Percentiles rank a stretch among this genome's conserved stretches.
These are phyloP conservation scores for Aradophagus sp. DNA, from an alignment of 1,140 invertebrate genomes.

Conservation along the genomic window DNA sequence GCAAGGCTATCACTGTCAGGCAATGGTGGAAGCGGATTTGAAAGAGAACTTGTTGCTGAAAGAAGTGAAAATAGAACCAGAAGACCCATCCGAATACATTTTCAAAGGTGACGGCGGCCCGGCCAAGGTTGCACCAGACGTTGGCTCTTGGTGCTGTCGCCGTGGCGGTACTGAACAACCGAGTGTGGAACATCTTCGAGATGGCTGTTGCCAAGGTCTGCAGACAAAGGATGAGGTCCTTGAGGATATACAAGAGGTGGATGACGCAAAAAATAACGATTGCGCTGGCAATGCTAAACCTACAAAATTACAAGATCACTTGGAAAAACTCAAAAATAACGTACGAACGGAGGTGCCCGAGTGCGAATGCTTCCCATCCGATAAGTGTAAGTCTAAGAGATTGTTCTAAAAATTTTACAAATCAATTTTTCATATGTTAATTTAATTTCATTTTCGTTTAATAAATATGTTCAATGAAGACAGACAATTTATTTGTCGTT, in stretches of 20 bases:
- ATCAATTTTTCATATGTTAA: too few relatives aligned
- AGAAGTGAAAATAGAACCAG: conserved; percentile 64
- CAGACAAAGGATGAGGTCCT: conserved; percentile 82
- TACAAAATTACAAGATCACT: conserved; percentile 77
- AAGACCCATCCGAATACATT: conserved; percentile 63
- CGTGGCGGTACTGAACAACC: conserved; percentile 81
- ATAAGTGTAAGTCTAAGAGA: conserved; percentile 77
- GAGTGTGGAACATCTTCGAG: conserved; percentile 80
- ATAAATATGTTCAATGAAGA: too few relatives aligned
- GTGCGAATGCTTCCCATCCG: conserved; percentile 87
- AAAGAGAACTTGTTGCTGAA: conserved; percentile 29
- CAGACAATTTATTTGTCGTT: conserved; percentile 17
- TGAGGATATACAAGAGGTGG: conserved; percentile 68
- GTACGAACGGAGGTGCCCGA: conserved; percentile 86
- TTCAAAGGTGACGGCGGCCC: conserved; percentile 82
- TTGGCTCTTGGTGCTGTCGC: conserved; percentile 82
- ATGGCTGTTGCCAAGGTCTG: conserved; percentile 82
- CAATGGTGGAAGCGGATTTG: conserved; percentile 38
- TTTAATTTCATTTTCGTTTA: too few relatives aligned
- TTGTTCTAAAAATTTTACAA: too few relatives aligned
- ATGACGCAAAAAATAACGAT: conserved; percentile 65
- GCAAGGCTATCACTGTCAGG: conserved; percentile 47
- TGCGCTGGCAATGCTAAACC: conserved; percentile 60
- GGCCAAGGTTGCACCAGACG: conserved; percentile 75
- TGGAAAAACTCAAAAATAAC: conserved; percentile 81